Conservation (phyloP, 2,113 vertebrate species). For the Cinclus cinclus region DNA sequence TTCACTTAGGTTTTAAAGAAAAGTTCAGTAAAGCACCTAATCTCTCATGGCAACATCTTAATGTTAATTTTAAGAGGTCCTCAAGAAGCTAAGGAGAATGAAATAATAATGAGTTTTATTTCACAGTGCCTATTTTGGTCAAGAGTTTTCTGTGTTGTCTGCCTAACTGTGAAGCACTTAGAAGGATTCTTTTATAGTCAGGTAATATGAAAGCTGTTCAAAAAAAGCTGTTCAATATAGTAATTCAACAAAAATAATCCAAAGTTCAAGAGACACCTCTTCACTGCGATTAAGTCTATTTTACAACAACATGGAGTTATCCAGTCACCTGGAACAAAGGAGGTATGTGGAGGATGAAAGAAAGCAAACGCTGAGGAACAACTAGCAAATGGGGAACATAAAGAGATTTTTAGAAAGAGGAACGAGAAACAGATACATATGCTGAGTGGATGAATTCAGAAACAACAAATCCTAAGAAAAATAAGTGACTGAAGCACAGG, state of each 20-base stretch:
- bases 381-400: not conserved
- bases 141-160: not conserved
- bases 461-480: not conserved
- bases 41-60: not conserved
- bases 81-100: not conserved
- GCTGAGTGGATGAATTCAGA: not conserved
- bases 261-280: not conserved
- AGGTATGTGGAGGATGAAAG: not conserved
- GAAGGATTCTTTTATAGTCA: not conserved
- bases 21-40: not conserved
- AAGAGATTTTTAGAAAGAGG: not conserved
- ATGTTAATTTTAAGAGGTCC: not conserved
- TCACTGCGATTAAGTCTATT: conserved; percentile 48
- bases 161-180: not conserved
- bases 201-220: conserved; percentile 11
- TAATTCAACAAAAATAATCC: conserved; percentile 48
- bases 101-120: not conserved
- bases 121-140: not conserved
- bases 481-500: not conserved
- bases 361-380: not conserved
- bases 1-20: not conserved
- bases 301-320: conserved; percentile 27
- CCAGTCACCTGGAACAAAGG: conserved; percentile 55
- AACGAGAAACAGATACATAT: not conserved
- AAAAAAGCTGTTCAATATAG: not conserved